Conservation (phyloP, 1,140 invertebrate genomes). For the Drosophila lini region DNA sequence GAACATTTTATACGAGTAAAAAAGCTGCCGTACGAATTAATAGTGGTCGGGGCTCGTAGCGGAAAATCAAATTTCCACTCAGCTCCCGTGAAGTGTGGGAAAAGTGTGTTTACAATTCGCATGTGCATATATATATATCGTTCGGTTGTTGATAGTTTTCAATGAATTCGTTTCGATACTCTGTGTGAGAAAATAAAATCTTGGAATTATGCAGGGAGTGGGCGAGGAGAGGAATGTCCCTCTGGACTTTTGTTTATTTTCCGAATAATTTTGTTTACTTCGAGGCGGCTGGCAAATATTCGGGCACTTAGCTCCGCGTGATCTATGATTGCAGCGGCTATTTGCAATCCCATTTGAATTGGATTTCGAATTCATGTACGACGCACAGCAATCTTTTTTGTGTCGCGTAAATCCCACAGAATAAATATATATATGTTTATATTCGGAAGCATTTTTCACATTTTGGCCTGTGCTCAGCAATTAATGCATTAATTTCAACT, state of each 20-base stretch:
- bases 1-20: too few relatives aligned
- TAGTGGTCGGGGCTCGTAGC: too few relatives aligned
- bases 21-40: too few relatives aligned
- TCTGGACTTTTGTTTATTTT: slow-evolving; percentile 36
- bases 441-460: slow-evolving; percentile 18
- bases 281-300: slow-evolving; percentile 50
- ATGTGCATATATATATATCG: slow-evolving; percentile 22
- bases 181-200: slow-evolving; percentile 52
- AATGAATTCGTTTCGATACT: slow-evolving; percentile 52
- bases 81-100: slow-evolving; percentile 22
- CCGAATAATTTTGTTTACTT: slow-evolving; percentile 62
- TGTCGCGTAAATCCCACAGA: slow-evolving; percentile 34
- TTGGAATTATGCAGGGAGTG: slow-evolving; percentile 54
- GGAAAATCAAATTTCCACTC: slow-evolving; percentile 39
- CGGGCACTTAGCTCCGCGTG: slow-evolving; percentile 63
- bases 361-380: slow-evolving; percentile 37
- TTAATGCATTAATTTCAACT: slow-evolving; percentile 67
- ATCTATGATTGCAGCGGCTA: slow-evolving; percentile 37
- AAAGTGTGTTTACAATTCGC: slow-evolving; percentile 47
- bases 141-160: slow-evolving; percentile 53
- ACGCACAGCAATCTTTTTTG: slow-evolving; percentile 30
- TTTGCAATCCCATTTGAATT: slow-evolving; percentile 14
- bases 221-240: slow-evolving; percentile 1
- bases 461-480: slow-evolving; percentile 37
- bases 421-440: slow-evolving; percentile 1